A percentile compares a stretch with the other conserved stretches of the same genome.
phyloP scores from a whole-genome alignment of 2,888 invertebrate genomes.

The Eumacrocentrus americanus region DNA sequence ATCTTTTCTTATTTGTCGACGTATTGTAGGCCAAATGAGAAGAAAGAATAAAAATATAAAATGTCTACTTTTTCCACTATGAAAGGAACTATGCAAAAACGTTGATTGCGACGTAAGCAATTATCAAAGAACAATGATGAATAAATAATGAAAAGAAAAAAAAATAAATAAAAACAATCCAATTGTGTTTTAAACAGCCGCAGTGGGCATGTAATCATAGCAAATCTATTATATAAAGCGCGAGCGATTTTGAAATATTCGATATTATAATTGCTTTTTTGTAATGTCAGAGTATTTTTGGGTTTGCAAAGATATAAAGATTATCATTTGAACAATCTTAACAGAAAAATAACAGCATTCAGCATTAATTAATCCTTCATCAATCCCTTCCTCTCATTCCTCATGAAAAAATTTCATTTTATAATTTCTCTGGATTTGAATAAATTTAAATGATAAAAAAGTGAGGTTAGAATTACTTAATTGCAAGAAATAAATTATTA shows the following conservation, averaged over 20 bases:
- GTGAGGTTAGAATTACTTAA: too few species aligned
- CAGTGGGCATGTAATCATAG: not conserved
- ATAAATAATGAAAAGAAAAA: not conserved
- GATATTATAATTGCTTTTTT: slow-evolving; percentile 5
- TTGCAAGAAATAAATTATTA: too few species aligned
- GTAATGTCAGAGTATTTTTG: slow-evolving; percentile 18
- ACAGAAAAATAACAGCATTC: not conserved
- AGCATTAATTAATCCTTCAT: not conserved
- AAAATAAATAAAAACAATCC: not conserved
- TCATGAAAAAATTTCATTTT: not conserved
- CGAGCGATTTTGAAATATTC: slow-evolving; percentile 3
- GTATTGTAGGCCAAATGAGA: not conserved
- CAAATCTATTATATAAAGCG: not conserved
- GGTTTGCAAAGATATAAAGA: slow-evolving; percentile 16
- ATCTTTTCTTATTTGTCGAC: slow-evolving; percentile 16
- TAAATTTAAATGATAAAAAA: too few species aligned
- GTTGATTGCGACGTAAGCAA: slow-evolving; percentile 6
- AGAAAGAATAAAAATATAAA: not conserved
- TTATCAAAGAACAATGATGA: not conserved
- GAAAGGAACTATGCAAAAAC: slow-evolving; percentile 9
- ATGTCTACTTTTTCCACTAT: slow-evolving; percentile 23
- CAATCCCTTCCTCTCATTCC: not conserved
- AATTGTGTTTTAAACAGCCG: slow-evolving; percentile 6
- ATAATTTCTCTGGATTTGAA: too few species aligned
- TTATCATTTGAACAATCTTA: slow-evolving; percentile 4